A percentile compares a stretch with the other conserved stretches of the same genome.
Conservation (phyloP, 2,888 invertebrate genomes). For the Scaptodrosophila latifasciaeformis region DNA sequence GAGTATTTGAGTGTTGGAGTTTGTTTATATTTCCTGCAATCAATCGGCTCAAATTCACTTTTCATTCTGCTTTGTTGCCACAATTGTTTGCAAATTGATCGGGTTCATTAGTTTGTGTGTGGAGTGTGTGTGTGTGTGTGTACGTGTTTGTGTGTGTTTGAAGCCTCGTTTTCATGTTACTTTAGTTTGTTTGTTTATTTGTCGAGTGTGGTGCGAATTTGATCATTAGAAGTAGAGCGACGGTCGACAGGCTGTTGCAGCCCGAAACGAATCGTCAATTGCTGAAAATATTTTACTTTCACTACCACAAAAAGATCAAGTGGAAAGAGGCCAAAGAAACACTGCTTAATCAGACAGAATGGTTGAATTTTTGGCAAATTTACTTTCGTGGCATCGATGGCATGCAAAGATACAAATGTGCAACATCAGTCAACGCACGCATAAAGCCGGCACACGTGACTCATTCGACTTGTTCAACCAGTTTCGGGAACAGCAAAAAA, state of each 20-base stretch:
- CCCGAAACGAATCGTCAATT: not conserved
- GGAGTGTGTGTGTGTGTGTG: constrained; percentile 18
- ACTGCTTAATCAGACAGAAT: not conserved
- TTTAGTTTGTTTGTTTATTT: constrained; percentile 18
- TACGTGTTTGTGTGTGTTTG: constrained; percentile 2
- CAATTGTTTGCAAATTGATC: constrained; percentile 54
- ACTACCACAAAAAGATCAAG: constrained; percentile 19
- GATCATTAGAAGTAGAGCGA: constrained; percentile 40
- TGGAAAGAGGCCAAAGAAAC: not conserved
- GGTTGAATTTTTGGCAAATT: constrained; percentile 21
- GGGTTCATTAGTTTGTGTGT: constrained; percentile 14
- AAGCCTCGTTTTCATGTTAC: constrained; percentile 24
- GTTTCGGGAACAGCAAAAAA: not conserved
- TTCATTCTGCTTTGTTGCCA: constrained; percentile 34
- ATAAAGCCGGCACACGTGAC: constrained; percentile 11
- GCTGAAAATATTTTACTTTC: constrained; percentile 41
- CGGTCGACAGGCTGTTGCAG: constrained; percentile 3
- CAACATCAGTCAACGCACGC: constrained; percentile 23
- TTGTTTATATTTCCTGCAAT: constrained; percentile 63
- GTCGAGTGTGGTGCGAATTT: constrained; percentile 1
- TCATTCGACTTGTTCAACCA: constrained; percentile 6
- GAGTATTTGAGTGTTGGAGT: constrained; percentile 22
- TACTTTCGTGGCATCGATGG: constrained; percentile 29
- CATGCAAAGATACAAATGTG: constrained; percentile 26
- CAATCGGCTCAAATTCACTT: constrained; percentile 50